Evolutionary conservation across 2,797 vertebrate genomes (phyloP).

Genomic region (Molossus alvarezi): DNA sequence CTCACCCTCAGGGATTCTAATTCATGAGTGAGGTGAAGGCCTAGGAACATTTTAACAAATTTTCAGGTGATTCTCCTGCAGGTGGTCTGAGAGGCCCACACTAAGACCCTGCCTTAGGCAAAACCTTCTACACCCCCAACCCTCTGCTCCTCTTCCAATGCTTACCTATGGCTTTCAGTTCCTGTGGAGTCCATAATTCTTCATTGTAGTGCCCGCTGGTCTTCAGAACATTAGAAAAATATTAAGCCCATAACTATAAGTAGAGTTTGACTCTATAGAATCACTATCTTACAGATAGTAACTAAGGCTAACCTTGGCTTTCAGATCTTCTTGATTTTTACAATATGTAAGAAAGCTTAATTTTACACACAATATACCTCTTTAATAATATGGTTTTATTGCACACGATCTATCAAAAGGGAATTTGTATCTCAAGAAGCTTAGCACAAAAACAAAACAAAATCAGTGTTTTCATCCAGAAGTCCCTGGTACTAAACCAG

Average conservation of each 20-base stretch:
- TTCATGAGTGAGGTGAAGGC: neutral
- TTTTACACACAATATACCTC: conserved; percentile 14
- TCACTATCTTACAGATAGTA: conserved; percentile 22
- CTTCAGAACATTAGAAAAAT: conserved; percentile 19
- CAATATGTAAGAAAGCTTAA: neutral
- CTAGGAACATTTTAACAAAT: neutral
- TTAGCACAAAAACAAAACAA: conserved; percentile 11
- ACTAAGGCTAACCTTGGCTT: conserved; percentile 16
- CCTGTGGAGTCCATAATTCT: neutral
- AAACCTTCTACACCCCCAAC: neutral
- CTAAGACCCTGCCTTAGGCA: neutral
- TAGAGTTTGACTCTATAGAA: conserved; percentile 41
- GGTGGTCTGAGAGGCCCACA: neutral
- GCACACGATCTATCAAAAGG: neutral
- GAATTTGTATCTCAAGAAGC: conserved; percentile 52
- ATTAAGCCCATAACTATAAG: conserved; percentile 16
- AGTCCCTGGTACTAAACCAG: conserved; percentile 46
- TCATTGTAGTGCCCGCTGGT: conserved; percentile 34
- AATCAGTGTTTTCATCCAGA: conserved; percentile 16
- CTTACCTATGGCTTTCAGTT: neutral
- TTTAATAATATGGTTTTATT: conserved; percentile 29
- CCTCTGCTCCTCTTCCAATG: neutral
- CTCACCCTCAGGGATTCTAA: neutral
- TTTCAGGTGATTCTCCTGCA: neutral
- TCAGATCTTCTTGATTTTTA: conserved; percentile 56